These are phyloP conservation scores for Andrena camellia DNA, from an alignment of 2,888 invertebrate genomes.

Conservation along the genomic window DNA sequence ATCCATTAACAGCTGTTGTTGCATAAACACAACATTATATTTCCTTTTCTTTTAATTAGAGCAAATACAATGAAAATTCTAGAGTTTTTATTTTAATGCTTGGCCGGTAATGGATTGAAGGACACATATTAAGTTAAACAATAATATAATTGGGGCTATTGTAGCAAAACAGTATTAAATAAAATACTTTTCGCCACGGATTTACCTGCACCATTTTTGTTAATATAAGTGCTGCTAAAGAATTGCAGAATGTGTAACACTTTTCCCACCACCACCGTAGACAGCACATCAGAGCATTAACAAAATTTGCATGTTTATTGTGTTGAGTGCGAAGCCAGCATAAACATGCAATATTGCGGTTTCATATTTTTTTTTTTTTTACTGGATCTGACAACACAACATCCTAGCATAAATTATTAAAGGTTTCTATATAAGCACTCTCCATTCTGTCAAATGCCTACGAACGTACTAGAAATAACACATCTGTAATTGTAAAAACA, in stretches of 20 bases:
- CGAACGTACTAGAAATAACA: conserved; percentile 6
- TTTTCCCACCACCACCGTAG: conserved; percentile 75
- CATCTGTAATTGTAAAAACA: background rate
- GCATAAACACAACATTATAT: no score
- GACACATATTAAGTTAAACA: no score
- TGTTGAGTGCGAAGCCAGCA: conserved; percentile 70
- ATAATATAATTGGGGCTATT: no score
- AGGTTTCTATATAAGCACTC: conserved; percentile 16
- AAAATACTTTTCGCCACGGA: background rate
- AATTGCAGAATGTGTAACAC: conserved; percentile 49
- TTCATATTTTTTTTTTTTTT: conserved; percentile 40
- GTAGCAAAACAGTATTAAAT: background rate
- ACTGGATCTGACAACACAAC: conserved; percentile 21
- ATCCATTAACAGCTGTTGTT: no score
- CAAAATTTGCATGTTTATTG: conserved; percentile 64
- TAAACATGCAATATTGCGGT: conserved; percentile 73
- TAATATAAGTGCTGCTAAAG: background rate
- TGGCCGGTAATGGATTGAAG: no score
- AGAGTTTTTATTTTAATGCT: no score
- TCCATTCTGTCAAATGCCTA: background rate
- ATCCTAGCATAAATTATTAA: conserved; percentile 34
- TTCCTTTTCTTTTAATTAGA: no score
- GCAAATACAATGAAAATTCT: no score
- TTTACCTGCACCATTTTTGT: background rate
- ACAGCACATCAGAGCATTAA: conserved; percentile 70